Conservation (phyloP, 2,113 vertebrate species). For the Grallaria varia region DNA sequence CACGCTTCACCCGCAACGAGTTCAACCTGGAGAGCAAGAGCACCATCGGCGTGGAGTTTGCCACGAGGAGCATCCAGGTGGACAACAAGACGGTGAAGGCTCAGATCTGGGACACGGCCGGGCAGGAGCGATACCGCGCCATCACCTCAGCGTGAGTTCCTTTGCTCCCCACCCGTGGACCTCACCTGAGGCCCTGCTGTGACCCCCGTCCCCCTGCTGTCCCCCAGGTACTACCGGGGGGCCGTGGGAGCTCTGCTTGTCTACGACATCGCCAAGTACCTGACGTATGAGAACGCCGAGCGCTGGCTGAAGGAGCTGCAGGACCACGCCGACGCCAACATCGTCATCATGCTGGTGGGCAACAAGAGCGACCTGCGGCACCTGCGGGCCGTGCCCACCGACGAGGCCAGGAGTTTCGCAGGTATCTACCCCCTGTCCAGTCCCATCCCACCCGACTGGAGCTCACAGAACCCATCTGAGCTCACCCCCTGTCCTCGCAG, state of each 20-base stretch:
- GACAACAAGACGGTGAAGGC: conserved; percentile 85
- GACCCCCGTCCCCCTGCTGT: background rate
- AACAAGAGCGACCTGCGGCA: conserved; percentile 81
- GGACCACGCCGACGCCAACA: conserved; percentile 86
- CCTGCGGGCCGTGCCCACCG: conserved; percentile 82
- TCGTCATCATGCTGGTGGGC: conserved; percentile 88
- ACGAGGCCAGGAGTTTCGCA: conserved; percentile 81
- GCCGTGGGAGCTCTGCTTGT: conserved; percentile 84
- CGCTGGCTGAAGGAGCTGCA: conserved; percentile 89
- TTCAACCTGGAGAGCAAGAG: conserved; percentile 89
- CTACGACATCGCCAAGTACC: conserved; percentile 87
- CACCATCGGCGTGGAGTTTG: conserved; percentile 88
- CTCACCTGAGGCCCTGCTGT: accelerated
- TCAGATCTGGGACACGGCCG: conserved; percentile 88
- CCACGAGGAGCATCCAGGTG: conserved; percentile 86
- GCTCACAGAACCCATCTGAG: accelerated
- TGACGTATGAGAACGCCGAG: conserved; percentile 85
- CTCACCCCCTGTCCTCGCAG: conserved; percentile 2
- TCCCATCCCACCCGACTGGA: accelerated
- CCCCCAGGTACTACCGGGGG: conserved; percentile 81
- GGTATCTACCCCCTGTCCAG: conserved; percentile 46
- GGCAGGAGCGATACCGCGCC: conserved; percentile 86
- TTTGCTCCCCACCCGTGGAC: accelerated
- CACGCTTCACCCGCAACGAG: conserved; percentile 87
- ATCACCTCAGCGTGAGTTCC: conserved; percentile 86